phyloP scores from a whole-genome alignment of 2,888 invertebrate genomes.

The Drosophila tripunctata region DNA sequence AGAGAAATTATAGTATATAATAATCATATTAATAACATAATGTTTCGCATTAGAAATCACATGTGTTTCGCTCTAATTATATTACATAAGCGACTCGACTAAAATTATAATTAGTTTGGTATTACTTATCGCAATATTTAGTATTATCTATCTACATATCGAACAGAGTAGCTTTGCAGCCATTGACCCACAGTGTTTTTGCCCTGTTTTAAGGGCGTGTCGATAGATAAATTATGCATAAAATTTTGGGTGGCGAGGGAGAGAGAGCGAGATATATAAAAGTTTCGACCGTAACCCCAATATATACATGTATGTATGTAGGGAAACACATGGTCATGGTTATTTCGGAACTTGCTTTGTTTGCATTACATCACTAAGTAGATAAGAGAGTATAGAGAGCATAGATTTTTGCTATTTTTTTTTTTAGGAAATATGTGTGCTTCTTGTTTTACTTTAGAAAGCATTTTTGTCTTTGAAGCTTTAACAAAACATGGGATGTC shows the following conservation, averaged over 20 bases:
- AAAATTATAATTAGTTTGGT: conserved; percentile 32
- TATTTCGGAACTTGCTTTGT: no score
- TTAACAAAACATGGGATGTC: no score
- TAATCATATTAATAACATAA: conserved; percentile 19
- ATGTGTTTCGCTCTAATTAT: conserved; percentile 27
- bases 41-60: conserved; percentile 13
- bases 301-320: no score
- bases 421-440: no score
- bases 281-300: background rate
- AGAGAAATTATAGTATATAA: background rate
- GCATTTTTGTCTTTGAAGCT: no score
- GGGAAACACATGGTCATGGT: background rate
- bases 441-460: no score
- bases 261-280: no score
- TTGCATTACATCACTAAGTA: no score
- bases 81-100: conserved; percentile 26
- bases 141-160: no score
- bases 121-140: conserved; percentile 23
- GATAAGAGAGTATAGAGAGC: no score
- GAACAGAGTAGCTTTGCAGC: conserved; percentile 11
- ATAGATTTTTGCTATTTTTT: no score
- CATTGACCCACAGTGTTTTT: conserved; percentile 39
- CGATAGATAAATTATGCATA: conserved; percentile 41
- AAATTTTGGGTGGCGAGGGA: no score
- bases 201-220: conserved; percentile 11